Percentiles rank a stretch among this genome's conserved stretches.
Conservation (phyloP, 2,113 vertebrate genomes). For the Eudyptes chrysolophus region DNA sequence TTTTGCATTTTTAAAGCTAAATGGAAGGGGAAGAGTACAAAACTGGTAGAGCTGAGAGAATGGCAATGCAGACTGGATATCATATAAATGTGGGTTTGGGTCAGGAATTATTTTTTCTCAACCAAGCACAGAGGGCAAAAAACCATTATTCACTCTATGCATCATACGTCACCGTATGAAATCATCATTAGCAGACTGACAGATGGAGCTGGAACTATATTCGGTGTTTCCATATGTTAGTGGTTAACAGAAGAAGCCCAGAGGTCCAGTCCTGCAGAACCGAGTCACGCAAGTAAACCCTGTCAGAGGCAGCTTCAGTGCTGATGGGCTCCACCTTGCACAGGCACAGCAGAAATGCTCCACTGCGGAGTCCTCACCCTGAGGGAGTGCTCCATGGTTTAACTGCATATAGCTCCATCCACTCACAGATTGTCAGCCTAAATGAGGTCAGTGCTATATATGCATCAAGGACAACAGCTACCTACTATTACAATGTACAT, state of each 20-base stretch:
- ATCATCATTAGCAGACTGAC: neutral
- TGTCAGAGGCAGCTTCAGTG: neutral
- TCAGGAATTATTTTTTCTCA: neutral
- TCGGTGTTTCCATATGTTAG: neutral
- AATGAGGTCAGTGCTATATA: neutral
- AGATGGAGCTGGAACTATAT: neutral
- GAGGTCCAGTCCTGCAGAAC: neutral
- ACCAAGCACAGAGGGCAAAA: neutral
- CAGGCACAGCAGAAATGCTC: neutral
- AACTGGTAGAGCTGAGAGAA: neutral
- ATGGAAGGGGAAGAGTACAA: neutral
- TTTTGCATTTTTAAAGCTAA: neutral
- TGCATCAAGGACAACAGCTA: neutral
- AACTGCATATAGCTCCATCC: neutral
- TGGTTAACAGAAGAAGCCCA: neutral
- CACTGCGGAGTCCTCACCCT: neutral
- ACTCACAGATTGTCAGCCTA: neutral
- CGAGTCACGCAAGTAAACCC: rapidly evolving
- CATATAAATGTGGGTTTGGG: neutral
- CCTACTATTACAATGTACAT: neutral
- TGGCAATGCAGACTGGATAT: neutral
- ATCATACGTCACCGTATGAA: neutral
- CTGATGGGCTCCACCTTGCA: neutral
- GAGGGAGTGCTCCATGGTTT: neutral
- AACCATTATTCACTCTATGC: neutral